Conservation (phyloP, 2,888 invertebrate species). For the Tachina fera region DNA sequence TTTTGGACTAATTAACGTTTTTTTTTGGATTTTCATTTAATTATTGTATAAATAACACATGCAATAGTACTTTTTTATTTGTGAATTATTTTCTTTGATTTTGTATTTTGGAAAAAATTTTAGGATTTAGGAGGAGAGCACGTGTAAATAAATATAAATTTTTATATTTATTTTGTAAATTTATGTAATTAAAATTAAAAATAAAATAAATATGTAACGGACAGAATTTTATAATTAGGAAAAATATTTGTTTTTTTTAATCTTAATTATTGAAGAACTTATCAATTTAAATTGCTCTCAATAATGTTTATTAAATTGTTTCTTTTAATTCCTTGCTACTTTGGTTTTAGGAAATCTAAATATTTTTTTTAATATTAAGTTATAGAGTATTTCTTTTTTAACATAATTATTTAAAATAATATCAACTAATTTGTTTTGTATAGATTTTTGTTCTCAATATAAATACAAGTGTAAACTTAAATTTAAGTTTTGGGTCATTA, state of each 20-base stretch:
- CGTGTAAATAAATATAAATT: not conserved
- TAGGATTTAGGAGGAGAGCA: slow-evolving; percentile 12
- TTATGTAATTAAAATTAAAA: slow-evolving; percentile 11
- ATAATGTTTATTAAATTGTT: not conserved
- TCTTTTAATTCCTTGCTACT: not conserved
- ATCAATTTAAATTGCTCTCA: slow-evolving; percentile 27
- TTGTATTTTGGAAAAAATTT: slow-evolving; percentile 16
- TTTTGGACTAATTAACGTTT: slow-evolving; percentile 39
- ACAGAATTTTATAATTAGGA: slow-evolving; percentile 57
- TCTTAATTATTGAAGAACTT: slow-evolving; percentile 41
- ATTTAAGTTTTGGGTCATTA: slow-evolving; percentile 27
- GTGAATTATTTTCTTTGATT: slow-evolving; percentile 17
- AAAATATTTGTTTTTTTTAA: slow-evolving; percentile 10
- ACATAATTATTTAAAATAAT: slow-evolving; percentile 32
- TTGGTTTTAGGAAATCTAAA: slow-evolving; percentile 40
- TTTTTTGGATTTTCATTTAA: slow-evolving; percentile 1
- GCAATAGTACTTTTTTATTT: slow-evolving; percentile 43
- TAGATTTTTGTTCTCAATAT: slow-evolving; percentile 28
- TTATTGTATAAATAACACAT: slow-evolving; percentile 63
- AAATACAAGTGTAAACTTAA: slow-evolving; percentile 43
- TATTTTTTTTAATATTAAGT: slow-evolving; percentile 23
- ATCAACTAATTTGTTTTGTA: slow-evolving; percentile 12
- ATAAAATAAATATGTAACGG: slow-evolving; percentile 38
- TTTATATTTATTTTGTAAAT: not conserved
- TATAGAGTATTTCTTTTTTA: slow-evolving; percentile 35